These are phyloP conservation scores for Mionectes olivaceus DNA, from an alignment of 2,797 vertebrate species.

Conservation along the genomic window DNA sequence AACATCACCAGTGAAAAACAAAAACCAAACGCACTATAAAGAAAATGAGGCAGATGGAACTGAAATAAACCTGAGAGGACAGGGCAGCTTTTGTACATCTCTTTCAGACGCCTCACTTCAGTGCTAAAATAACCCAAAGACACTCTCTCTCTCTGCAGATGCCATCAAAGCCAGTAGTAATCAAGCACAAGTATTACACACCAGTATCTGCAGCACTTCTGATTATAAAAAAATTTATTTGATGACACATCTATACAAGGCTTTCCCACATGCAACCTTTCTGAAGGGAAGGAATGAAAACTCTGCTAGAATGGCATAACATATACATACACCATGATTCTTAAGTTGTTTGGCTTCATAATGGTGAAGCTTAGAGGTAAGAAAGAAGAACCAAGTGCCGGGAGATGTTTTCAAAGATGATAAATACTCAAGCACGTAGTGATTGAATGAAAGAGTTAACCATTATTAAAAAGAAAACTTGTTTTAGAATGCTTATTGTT, in stretches of 20 bases:
- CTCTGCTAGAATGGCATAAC: neutral
- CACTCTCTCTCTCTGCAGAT: neutral
- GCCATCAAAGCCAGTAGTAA: neutral
- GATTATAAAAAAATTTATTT: neutral
- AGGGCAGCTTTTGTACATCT: neutral
- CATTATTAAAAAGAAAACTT: neutral
- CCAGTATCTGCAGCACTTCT: neutral
- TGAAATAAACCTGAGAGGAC: neutral
- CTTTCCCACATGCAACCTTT: neutral
- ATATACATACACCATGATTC: neutral
- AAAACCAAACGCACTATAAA: neutral
- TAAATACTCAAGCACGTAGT: neutral
- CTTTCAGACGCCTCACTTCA: neutral
- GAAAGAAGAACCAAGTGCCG: neutral
- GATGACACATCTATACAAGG: neutral
- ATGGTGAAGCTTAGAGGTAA: neutral
- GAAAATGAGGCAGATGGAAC: neutral
- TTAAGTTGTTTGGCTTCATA: neutral
- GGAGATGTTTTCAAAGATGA: neutral
- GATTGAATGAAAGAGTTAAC: neutral
- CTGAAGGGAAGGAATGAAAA: neutral
- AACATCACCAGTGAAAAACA: neutral
- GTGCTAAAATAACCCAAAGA: neutral
- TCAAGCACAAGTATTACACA: neutral
- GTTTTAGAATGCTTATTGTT: neutral